Percentiles rank a stretch among this genome's conserved stretches.
Conservation (phyloP, 2,888 invertebrate species). For the Rhagonycha lutea region DNA sequence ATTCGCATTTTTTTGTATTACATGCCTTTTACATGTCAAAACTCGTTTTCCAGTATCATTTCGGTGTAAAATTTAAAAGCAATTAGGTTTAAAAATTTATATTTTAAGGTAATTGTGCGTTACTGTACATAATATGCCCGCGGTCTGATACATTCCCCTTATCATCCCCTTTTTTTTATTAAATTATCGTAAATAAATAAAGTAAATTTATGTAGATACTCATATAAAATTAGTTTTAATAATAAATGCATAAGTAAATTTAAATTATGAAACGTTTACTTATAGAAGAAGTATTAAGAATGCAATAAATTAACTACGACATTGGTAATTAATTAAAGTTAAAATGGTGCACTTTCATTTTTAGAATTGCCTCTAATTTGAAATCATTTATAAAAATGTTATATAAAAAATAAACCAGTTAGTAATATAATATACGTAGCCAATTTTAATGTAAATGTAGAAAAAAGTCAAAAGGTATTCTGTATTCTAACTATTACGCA, state of each 20-base stretch:
- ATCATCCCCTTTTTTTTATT: background rate
- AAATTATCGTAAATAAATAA: background rate
- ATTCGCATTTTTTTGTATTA: background rate
- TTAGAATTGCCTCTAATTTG: background rate
- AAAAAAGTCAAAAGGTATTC: no score
- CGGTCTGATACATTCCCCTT: background rate
- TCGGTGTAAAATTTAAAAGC: background rate
- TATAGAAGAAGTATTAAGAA: background rate
- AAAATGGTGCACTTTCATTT: background rate
- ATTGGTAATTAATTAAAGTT: no score
- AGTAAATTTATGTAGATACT: background rate
- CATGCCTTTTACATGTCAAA: background rate
- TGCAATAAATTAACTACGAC: background rate
- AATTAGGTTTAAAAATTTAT: background rate
- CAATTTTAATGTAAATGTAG: no score
- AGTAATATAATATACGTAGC: no score
- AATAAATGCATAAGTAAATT: background rate
- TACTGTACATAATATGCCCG: no score
- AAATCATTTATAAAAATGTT: no score
- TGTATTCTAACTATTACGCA: no score
- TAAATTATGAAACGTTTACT: background rate
- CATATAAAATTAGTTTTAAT: background rate
- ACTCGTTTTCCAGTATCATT: background rate
- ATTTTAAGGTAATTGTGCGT: background rate
- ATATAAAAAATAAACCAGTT: no score